These are phyloP conservation scores for Sternarchorhynchus goeldii DNA, from an alignment of 2,797 vertebrate species.

Conservation along the genomic window DNA sequence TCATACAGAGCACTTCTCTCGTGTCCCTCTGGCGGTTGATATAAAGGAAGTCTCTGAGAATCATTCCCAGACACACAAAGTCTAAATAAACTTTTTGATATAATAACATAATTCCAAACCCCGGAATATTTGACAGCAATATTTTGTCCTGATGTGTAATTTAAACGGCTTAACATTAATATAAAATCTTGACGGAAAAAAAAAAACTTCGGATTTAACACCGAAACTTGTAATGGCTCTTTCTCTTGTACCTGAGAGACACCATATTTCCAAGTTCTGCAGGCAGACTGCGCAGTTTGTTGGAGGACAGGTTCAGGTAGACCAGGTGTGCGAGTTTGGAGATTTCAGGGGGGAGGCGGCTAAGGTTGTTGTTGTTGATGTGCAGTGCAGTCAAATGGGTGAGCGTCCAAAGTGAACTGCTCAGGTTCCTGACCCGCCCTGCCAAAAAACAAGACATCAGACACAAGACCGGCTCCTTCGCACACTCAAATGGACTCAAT, in stretches of 20 bases:
- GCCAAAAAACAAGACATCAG: conserved; percentile 29
- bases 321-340: conserved; percentile 96
- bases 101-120: no score
- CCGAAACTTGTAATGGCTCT: background rate
- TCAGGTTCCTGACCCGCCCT: conserved; percentile 95
- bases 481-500: no score
- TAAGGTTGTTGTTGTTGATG: conserved; percentile 98
- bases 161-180: no score
- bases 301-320: conserved; percentile 99
- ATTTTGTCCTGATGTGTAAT: no score
- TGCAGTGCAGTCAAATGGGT: conserved; percentile 99
- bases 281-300: conserved; percentile 99
- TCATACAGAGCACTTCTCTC: background rate
- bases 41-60: background rate
- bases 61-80: background rate
- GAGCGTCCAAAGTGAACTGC: conserved; percentile 92
- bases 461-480: background rate
- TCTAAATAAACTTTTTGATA: background rate
- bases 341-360: conserved; percentile 96
- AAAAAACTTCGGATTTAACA: no score
- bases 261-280: conserved; percentile 99
- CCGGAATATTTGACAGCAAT: no score
- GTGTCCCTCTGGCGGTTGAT: background rate
- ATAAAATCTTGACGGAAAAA: no score
- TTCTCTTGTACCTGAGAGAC: conserved; percentile 88